These are phyloP conservation scores for Trissoscelio sp. DNA, from an alignment of 2,888 invertebrate species.

Conservation along the genomic window DNA sequence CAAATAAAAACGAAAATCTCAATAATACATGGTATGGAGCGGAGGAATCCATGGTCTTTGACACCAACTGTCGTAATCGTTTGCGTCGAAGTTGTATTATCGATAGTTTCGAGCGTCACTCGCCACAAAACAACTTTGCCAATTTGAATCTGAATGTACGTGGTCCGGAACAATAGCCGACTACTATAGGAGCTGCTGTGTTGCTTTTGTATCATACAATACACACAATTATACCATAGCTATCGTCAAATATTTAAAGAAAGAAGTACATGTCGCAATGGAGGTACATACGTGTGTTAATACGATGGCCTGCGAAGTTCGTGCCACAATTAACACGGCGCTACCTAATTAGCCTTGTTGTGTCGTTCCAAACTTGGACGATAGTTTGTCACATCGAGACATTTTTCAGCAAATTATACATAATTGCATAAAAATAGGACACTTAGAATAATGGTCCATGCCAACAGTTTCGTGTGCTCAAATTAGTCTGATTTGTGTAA, in stretches of 20 bases:
- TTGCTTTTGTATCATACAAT: slow-evolving; percentile 59
- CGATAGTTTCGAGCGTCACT: slow-evolving; percentile 29
- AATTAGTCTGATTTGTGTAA: too few relatives aligned
- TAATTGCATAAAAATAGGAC: not conserved
- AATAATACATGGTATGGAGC: slow-evolving; percentile 7
- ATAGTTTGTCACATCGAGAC: not conserved
- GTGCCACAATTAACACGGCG: slow-evolving; percentile 61
- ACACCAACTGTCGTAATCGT: slow-evolving; percentile 27
- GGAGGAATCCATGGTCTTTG: slow-evolving; percentile 14
- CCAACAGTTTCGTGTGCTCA: too few relatives aligned
- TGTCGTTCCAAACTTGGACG: not conserved
- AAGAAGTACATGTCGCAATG: slow-evolving; percentile 50
- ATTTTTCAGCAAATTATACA: slow-evolving; percentile 9
- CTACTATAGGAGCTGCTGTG: slow-evolving; percentile 59
- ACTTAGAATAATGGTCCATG: slow-evolving; percentile 8
- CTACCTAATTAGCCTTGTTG: slow-evolving; percentile 17
- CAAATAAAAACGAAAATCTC: slow-evolving; percentile 68
- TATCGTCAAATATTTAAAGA: slow-evolving; percentile 49
- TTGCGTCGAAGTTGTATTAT: slow-evolving; percentile 36
- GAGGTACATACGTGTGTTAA: slow-evolving; percentile 53
- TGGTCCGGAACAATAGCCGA: slow-evolving; percentile 78
- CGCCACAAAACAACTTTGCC: slow-evolving; percentile 38
- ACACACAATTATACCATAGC: slow-evolving; percentile 69
- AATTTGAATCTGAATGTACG: slow-evolving; percentile 82
- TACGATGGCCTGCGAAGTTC: slow-evolving; percentile 64